Evolutionary conservation across 1,140 invertebrate genomes (phyloP), one percentile per base, ranked within the genome.

Genomic region (Ceratina australensis): DNA sequence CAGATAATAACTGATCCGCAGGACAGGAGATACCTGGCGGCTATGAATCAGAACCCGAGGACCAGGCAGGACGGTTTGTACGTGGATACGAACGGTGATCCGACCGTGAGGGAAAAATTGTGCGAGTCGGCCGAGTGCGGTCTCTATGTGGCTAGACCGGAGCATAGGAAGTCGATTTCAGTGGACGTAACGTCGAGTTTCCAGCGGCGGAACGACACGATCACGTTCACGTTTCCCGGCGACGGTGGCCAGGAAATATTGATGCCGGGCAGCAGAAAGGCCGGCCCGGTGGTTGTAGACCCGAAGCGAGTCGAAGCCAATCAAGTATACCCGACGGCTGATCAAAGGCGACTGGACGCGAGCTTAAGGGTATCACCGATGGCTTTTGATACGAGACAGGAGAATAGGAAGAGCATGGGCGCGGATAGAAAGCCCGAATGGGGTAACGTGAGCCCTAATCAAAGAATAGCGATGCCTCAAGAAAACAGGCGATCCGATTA

Each of bases 21-120:
- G n/a, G 89, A 90, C 0, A 81, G 88, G 22, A 84, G 88, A 65
- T 91, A 89, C 20, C 26, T 89, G 13, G 67, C 86, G 0, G 65
- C 84, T 0, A 81, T 90, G 2, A 91, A 89, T 88, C 90, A 92
- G 67, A 91, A 88, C 63, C 90, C 90, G 0, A 85, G 91, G 33
- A 92, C 90, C 0, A 82, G 91, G 20, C 91, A 92, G 68, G 91
- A 92, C 47, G 91, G 91, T n/a, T 59, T 92, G 2, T 92, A 91
- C 54, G 89, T 92, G 0, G 90, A 92, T 28, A 74, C 89, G 2
- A 92, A 89, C n/a, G 86, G 85, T 0, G 88, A 90, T 65, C 87
- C 80, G 60, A 68, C 79, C 50, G 81, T 77, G 33, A 87, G 82
- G 47, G 87, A 88, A n/a, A 88, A 88, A 56, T 26, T 86, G 5